A percentile compares a stretch with the other conserved stretches of the same genome.
phyloP scores from a whole-genome alignment of 1,140 invertebrate species.

The Pseudomyrmex pallidus region DNA sequence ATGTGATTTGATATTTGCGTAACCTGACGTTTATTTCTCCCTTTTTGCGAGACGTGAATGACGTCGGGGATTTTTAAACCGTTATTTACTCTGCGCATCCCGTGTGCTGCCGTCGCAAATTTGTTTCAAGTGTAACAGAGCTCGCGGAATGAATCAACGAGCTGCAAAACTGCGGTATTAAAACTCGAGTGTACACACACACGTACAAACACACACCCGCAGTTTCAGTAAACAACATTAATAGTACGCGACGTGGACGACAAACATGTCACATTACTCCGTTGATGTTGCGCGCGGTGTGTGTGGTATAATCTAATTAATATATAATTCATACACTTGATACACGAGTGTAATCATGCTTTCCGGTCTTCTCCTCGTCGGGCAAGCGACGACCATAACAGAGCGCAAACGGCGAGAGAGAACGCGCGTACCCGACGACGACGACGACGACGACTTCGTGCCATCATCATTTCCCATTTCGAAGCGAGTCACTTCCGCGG shows the following conservation, averaged over 20 bases:
- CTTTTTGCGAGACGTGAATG: neutral
- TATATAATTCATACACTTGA: constrained; percentile 38
- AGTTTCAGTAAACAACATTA: constrained; percentile 16
- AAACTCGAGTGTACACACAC: neutral
- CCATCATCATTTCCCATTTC: constrained; percentile 36
- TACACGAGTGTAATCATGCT: constrained; percentile 21
- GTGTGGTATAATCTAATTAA: constrained; percentile 28
- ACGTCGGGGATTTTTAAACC: neutral
- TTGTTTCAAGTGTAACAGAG: neutral
- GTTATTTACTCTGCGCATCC: neutral
- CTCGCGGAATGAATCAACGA: constrained; percentile 5
- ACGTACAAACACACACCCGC: neutral
- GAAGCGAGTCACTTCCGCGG: constrained; percentile 18
- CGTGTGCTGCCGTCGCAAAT: neutral
- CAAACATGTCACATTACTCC: constrained; percentile 6
- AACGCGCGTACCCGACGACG: neutral
- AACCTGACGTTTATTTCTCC: constrained; percentile 20
- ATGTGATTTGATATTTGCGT: neutral
- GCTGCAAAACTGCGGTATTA: constrained; percentile 14
- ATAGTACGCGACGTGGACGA: neutral
- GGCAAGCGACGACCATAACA: neutral
- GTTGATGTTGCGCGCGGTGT: neutral
- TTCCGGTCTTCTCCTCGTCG: neutral
- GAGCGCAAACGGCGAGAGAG: neutral
- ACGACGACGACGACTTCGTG: neutral